Evolutionary conservation across 2,797 vertebrate species (phyloP).

Genomic region (Vultur gryphus): DNA sequence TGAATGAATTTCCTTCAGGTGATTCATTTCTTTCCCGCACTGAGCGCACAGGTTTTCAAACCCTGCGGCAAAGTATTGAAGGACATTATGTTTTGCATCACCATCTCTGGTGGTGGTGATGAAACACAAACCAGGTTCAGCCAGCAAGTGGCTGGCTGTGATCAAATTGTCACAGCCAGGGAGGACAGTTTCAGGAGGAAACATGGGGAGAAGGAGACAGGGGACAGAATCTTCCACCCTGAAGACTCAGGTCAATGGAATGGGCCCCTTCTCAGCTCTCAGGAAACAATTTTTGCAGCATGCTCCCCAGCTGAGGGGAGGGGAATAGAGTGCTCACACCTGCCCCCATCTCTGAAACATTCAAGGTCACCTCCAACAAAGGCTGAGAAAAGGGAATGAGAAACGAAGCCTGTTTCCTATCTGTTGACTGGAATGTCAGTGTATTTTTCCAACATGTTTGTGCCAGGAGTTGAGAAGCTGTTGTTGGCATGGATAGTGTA

Average conservation of each 20-base stretch:
- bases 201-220: not conserved
- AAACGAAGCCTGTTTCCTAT: not conserved
- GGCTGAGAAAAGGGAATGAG: not conserved
- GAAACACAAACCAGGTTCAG: not conserved
- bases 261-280: not conserved
- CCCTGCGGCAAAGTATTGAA: conserved; percentile 47
- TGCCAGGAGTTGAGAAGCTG: not conserved
- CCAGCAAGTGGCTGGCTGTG: not conserved
- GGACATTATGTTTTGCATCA: not conserved
- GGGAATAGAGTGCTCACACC: not conserved
- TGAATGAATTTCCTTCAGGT: conserved; percentile 85
- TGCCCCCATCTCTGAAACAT: not conserved
- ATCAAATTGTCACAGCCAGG: not conserved
- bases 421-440: not conserved
- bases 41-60: conserved; percentile 76
- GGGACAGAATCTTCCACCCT: not conserved
- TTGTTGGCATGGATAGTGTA: not conserved
- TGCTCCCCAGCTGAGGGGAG: not conserved
- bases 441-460: not conserved
- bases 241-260: not conserved
- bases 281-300: not conserved
- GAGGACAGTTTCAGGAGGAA: not conserved
- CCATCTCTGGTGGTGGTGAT: not conserved
- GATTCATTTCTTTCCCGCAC: conserved; percentile 84
- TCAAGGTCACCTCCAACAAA: not conserved